These are phyloP conservation scores for Ormia ochracea DNA, from an alignment of 2,888 invertebrate species.

Conservation along the genomic window DNA sequence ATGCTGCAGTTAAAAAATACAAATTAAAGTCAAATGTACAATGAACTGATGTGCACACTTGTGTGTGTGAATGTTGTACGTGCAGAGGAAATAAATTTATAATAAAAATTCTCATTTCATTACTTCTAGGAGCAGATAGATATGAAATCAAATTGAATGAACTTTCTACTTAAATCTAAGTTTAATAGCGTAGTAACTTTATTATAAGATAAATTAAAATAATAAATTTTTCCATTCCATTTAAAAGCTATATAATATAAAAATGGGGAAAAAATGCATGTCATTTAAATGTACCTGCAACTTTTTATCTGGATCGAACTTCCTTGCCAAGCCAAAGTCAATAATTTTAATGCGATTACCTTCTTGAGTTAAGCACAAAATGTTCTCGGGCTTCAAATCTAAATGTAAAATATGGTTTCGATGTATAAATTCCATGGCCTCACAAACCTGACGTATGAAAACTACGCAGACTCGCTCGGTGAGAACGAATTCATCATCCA, in stretches of 20 bases:
- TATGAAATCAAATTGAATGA: constrained; percentile 16
- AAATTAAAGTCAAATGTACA: constrained; percentile 32
- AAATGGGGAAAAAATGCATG: too few species aligned
- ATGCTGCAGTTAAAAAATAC: not conserved
- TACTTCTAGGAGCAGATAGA: not conserved
- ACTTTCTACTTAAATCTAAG: not conserved
- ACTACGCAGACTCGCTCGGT: constrained; percentile 97
- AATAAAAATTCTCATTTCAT: not conserved
- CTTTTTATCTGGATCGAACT: constrained; percentile 93
- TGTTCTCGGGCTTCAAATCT: constrained; percentile 99
- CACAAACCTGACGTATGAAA: constrained; percentile 98
- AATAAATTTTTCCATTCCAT: constrained; percentile 4
- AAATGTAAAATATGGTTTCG: constrained; percentile 95
- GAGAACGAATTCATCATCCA: constrained; percentile 97
- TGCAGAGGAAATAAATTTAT: not conserved
- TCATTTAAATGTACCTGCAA: constrained; percentile 81
- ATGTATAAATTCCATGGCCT: constrained; percentile 98
- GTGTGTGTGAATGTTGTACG: not conserved
- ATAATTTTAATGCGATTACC: constrained; percentile 99
- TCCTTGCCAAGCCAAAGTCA: constrained; percentile 96
- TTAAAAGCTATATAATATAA: too few species aligned
- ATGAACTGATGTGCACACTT: not conserved
- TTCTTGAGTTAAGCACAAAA: constrained; percentile 94
- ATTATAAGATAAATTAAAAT: constrained; percentile 1
- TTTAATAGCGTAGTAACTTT: constrained; percentile 5